Evolutionary conservation across 2,888 invertebrate genomes (phyloP), one percentile per base, ranked within the genome.

Genomic region (Campoletis raptor): DNA sequence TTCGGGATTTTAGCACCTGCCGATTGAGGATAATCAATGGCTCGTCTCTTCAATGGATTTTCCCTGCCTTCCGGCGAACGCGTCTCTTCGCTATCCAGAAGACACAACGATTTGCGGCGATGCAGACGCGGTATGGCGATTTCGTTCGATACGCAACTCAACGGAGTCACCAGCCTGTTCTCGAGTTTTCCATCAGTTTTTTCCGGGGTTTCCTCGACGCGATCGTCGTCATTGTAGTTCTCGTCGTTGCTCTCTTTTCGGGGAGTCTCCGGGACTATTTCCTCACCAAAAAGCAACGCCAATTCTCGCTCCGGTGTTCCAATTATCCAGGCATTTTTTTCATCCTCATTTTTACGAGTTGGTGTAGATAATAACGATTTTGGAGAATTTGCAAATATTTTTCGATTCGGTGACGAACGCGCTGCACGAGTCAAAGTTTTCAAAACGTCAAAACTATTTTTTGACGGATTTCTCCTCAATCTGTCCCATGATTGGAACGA

Each of bases 221-320:
- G 21, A 3, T 86, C 83, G 67, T 81, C 84, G 2, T 90, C 86
- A 1, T 83, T 79, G 21, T 88, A 37, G n/a, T 67, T 76, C 48
- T 89, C 90, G 72, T 82, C 88, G 21, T 89, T 88, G 18, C 72
- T 87, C 30, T 88, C 88, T 70, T 92, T 92, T 24, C 89, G 90
- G 2, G 93, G 92, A 5, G 93, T 92, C 72, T 93, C 92, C 6
- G 92, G 92, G 6, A 92, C 87, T 42, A 92, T 86, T 61, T 87
- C 89, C 6, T 90, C 87, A 12, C 76, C 79, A 15, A 82, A 87
- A 3, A 87, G 73, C 48, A 78, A 54, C 10, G 82, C 86, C 18
- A 81, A 73, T 30, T 85, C 81, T 1, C 73, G 81, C 61, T 82
- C 82, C 21, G 85, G 87, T 9, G 86, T 86, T 7, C 87, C 82